Percentiles rank a stretch among this genome's conserved stretches.
Conservation (phyloP, 2,888 invertebrate species). For the Eupeodes latifasciatus region DNA sequence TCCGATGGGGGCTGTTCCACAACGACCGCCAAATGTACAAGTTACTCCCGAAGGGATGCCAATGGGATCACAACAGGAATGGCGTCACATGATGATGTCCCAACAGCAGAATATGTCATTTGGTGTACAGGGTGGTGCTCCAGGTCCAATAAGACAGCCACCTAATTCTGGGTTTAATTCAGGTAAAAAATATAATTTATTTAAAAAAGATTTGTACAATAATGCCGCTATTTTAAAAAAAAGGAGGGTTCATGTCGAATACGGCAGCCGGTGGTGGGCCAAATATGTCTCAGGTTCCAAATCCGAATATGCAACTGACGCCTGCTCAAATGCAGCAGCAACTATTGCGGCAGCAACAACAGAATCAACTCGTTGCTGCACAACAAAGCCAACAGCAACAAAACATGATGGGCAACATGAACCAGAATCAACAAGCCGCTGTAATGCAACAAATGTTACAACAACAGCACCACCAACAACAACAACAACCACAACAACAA, state of each 20-base stretch:
- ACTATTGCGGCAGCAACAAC: constrained; percentile 84
- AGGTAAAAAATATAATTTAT: constrained; percentile 77
- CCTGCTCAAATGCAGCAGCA: constrained; percentile 86
- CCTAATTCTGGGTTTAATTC: constrained; percentile 82
- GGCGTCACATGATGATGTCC: constrained; percentile 85
- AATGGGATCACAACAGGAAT: constrained; percentile 83
- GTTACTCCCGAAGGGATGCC: constrained; percentile 86
- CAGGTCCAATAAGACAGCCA: constrained; percentile 82
- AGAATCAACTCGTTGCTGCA: constrained; percentile 80
- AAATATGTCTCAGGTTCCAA: constrained; percentile 78
- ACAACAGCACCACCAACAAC: constrained; percentile 82
- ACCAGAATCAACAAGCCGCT: constrained; percentile 73
- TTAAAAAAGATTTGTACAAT: not conserved
- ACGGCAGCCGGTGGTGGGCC: constrained; percentile 77
- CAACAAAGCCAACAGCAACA: constrained; percentile 81
- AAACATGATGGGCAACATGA: constrained; percentile 63
- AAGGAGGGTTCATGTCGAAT: constrained; percentile 83
- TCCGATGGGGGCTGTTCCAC: constrained; percentile 85
- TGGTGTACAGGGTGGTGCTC: constrained; percentile 74
- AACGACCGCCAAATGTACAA: constrained; percentile 86
- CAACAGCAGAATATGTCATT: constrained; percentile 84
- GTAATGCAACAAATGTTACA: constrained; percentile 82
- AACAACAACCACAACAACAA: constrained; percentile 80
- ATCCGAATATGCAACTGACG: constrained; percentile 82
- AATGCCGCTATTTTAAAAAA: not conserved